A percentile compares a stretch with the other conserved stretches of the same genome.
phyloP scores from a whole-genome alignment of 2,797 vertebrate genomes.

The Hirundo rustica region DNA sequence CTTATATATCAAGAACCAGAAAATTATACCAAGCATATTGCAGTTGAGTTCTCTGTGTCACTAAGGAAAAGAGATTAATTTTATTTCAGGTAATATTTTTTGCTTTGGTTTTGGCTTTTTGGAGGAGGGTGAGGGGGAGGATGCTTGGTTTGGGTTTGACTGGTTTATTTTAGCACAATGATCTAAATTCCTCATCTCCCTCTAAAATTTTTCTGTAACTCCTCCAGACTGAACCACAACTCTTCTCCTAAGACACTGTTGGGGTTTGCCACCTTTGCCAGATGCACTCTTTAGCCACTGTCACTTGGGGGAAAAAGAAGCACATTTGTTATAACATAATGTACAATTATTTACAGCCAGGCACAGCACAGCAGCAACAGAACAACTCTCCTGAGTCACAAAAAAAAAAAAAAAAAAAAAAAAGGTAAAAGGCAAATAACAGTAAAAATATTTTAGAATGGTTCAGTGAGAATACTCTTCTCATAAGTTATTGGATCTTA shows the following conservation, averaged over 20 bases:
- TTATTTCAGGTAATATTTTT: background rate
- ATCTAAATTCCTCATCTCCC: background rate
- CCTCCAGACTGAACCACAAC: background rate
- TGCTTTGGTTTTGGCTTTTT: rapidly evolving
- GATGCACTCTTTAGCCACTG: background rate
- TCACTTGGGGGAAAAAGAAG: background rate
- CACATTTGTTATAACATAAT: background rate
- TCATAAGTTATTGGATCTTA: background rate
- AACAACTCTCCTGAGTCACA: background rate
- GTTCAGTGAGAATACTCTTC: background rate
- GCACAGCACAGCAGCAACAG: background rate
- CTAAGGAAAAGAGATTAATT: background rate
- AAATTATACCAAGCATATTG: background rate
- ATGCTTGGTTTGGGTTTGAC: background rate
- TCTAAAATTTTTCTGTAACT: background rate
- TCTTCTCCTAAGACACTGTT: background rate
- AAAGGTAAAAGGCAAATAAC: background rate
- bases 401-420: background rate
- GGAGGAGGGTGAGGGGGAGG: rapidly evolving
- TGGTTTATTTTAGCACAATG: background rate
- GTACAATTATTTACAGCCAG: background rate
- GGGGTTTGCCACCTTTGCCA: background rate
- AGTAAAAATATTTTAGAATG: background rate
- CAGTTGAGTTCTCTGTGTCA: background rate
- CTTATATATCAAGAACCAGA: background rate